phyloP scores from a whole-genome alignment of 2,888 invertebrate genomes.

The Drosophila emarginata region DNA sequence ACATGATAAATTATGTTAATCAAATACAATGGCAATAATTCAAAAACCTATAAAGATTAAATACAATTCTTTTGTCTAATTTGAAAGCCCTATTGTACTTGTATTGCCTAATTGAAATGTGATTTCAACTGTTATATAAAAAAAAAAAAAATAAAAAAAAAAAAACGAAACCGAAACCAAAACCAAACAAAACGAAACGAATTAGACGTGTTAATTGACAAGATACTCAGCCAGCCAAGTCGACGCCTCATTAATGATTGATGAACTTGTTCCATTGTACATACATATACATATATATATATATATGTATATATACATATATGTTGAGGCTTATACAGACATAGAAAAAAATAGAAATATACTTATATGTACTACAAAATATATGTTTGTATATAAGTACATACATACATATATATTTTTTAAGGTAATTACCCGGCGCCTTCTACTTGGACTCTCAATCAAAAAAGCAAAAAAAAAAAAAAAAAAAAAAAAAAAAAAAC shows the following conservation, averaged over 20 bases:
- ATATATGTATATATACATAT: background rate
- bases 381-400: background rate
- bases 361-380: background rate
- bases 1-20: too few relatives aligned
- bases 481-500: slow-evolving; percentile 11
- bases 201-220: slow-evolving; percentile 9
- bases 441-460: slow-evolving; percentile 26
- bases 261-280: slow-evolving; percentile 25
- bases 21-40: too few relatives aligned
- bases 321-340: too few relatives aligned
- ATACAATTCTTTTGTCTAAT: background rate
- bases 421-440: slow-evolving; percentile 57
- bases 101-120: slow-evolving; percentile 29
- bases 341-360: background rate
- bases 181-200: background rate
- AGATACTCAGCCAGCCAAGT: slow-evolving; percentile 17
- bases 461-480: slow-evolving; percentile 9
- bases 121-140: slow-evolving; percentile 15
- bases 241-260: slow-evolving; percentile 40
- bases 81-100: background rate
- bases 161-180: background rate
- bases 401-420: slow-evolving; percentile 19
- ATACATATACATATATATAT: background rate
- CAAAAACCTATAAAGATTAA: too few relatives aligned
- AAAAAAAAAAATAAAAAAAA: background rate